Conservation (phyloP, 2,797 vertebrate genomes). For the Miopithecus talapoin region DNA sequence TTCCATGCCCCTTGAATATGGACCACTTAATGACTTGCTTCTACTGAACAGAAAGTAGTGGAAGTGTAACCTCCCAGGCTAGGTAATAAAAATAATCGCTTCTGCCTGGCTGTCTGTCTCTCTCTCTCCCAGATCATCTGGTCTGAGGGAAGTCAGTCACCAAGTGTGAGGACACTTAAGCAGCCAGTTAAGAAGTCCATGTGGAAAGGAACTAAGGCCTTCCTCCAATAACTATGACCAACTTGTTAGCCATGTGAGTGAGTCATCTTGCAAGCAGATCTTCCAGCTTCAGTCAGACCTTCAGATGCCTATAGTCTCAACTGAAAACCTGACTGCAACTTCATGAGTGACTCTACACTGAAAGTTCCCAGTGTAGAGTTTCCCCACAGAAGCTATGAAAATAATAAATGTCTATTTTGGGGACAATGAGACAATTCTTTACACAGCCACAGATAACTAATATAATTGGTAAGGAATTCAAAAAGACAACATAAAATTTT, state of each 20-base stretch:
- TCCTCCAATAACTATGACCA: background rate
- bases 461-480: background rate
- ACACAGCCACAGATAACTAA: background rate
- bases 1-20: background rate
- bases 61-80: background rate
- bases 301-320: background rate
- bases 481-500: slow-evolving; percentile 34
- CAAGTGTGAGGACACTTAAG: background rate
- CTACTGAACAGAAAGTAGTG: background rate
- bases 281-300: background rate
- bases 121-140: background rate
- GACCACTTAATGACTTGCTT: slow-evolving; percentile 2
- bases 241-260: background rate
- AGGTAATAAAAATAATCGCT: slow-evolving; percentile 4
- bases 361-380: background rate
- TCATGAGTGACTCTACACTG: background rate
- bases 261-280: background rate
- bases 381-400: background rate
- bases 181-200: background rate
- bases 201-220: background rate
- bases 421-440: background rate
- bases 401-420: slow-evolving; percentile 29
- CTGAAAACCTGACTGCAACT: background rate
- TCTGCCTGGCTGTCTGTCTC: background rate
- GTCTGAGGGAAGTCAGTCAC: background rate